A percentile compares a stretch with the other conserved stretches of the same genome.
Evolutionary conservation across 2,797 vertebrate species (phyloP).

Genomic region (Channa striata): DNA sequence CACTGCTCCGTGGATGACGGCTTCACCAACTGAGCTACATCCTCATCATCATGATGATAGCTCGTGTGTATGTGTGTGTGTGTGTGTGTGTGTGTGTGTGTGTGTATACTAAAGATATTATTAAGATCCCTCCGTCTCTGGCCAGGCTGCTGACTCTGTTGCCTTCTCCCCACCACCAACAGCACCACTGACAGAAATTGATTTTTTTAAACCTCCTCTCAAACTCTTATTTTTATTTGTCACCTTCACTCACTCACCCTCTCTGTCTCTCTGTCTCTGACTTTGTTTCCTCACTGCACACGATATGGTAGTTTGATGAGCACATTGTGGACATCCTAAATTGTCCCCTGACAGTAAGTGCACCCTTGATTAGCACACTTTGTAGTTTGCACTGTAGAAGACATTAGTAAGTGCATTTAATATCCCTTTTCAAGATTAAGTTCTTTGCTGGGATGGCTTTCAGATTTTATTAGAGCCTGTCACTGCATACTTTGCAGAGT

Average conservation of each 20-base stretch:
- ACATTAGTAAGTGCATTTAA: slow-evolving; percentile 60
- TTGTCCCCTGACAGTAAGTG: slow-evolving; percentile 93
- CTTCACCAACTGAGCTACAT: no score
- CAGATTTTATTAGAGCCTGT: slow-evolving; percentile 32
- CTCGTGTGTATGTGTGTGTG: background rate
- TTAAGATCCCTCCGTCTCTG: slow-evolving; percentile 38
- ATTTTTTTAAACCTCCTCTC: slow-evolving; percentile 37
- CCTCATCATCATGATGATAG: no score
- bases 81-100: slow-evolving; percentile 15
- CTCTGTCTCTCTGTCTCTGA: slow-evolving; percentile 80
- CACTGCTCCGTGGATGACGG: no score
- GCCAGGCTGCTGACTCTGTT: slow-evolving; percentile 51
- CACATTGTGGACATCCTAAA: slow-evolving; percentile 88
- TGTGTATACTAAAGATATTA: slow-evolving; percentile 33
- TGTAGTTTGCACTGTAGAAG: slow-evolving; percentile 75
- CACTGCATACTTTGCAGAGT: slow-evolving; percentile 44
- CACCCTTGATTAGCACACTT: slow-evolving; percentile 76
- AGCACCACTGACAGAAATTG: slow-evolving; percentile 41
- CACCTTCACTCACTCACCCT: slow-evolving; percentile 70
- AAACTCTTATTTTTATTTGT: slow-evolving; percentile 28
- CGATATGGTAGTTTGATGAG: slow-evolving; percentile 84
- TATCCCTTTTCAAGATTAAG: slow-evolving; percentile 62
- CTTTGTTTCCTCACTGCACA: slow-evolving; percentile 76
- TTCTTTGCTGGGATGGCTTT: slow-evolving; percentile 64
- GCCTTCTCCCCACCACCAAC: slow-evolving; percentile 21